Evolutionary conservation across 1,140 invertebrate species (phyloP), one percentile per base, ranked within the genome.

Genomic region (Temnothorax longispinosus): DNA sequence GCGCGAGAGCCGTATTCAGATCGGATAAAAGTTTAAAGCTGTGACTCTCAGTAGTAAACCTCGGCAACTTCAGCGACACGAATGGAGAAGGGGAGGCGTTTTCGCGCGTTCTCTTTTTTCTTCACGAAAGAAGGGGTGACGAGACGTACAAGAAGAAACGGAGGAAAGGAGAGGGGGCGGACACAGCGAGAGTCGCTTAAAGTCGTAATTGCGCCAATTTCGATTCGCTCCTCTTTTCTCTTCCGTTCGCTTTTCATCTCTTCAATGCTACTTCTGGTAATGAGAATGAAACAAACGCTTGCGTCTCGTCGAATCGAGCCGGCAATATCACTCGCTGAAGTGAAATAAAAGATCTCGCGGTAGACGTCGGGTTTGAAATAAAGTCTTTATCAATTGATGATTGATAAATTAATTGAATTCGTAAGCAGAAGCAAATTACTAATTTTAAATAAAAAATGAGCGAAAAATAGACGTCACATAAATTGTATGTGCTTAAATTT

Each of bases 21-120:
- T 77, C 60, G 82, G 72, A 87, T 86, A 72, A 77, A 87, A 87
- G 82, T 87, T 85, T 86, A 75, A 87, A 86, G 82, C 62, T 85
- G 27, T 32, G 56, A 69, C 21, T 62, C n/a, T 76, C 60, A 69
- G 72, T 85, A 85, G 62, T 86, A 77, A 87, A 87, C 62, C 81
- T 86, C 86, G 62, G 71, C 35, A 86, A 87, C 81, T 87, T 81
- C 2, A 56, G 80, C 21, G 71, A 85, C 65, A 58, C 82, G 74
- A 62, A 69, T 60, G 69, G 41, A 27, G 35, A 52, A 50, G n/a
- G 41, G 13, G 32, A 69, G 64, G 47, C 58, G 27, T 58, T 72
- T 44, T 69, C 76, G 54, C 54, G 44, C 74, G 32, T 67, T 65
- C 44, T 88, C 67, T 72, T 76, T 67, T 58, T 35, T n/a, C 21